Evolutionary conservation across 2,888 invertebrate genomes (phyloP), one percentile per base, ranked within the genome.

Genomic region (Alloscopus bannaensis): DNA sequence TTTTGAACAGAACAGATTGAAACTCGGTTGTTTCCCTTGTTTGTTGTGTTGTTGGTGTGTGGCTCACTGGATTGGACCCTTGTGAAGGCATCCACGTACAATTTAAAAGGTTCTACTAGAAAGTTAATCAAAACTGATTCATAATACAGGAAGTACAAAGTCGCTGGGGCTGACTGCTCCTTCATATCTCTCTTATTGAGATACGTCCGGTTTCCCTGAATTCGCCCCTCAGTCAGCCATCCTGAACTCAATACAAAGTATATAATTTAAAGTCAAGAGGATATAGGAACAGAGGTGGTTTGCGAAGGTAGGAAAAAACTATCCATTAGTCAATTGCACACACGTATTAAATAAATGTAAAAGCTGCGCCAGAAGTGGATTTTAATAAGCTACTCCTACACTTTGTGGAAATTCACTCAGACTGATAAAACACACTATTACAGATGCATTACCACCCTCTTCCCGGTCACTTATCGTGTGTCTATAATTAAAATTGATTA

Each of bases 401-500:
- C n/a, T n/a, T 55, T 4, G 18, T 29, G 31, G 57, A 57, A 57
- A 57, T 11, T 55, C 40, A 40, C 45, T 31, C n/a, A 18, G n/a
- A 60, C 50, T 62, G 16, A 22, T 40, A 42, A 16, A 62, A 22
- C 22, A 18, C 16, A 29, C n/a, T n/a, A n/a, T n/a, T n/a, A n/a
- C n/a, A n/a, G n/a, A n/a, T 2, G 24, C 3, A 36, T 24, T 24
- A 57, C 69, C 55, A 28, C 50, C 59, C 50, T 52, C 59, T 75
- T 75, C 66, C 66, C 75, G 75, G 66, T 75, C 66, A 36, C 62
- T 75, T 28, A 45, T 59, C 40, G 47, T 57, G 40, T 50, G 75
- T 60, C 20, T 66, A 60, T 75, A 75, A 75, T 75, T 75, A 75
- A 75, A 66, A 68, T 68, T 55, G 66, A 73, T 75, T 73, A 65